A percentile compares a stretch with the other conserved stretches of the same genome.
phyloP scores from a whole-genome alignment of 2,888 invertebrate species.

The Rhimphoctona megacephalus region DNA sequence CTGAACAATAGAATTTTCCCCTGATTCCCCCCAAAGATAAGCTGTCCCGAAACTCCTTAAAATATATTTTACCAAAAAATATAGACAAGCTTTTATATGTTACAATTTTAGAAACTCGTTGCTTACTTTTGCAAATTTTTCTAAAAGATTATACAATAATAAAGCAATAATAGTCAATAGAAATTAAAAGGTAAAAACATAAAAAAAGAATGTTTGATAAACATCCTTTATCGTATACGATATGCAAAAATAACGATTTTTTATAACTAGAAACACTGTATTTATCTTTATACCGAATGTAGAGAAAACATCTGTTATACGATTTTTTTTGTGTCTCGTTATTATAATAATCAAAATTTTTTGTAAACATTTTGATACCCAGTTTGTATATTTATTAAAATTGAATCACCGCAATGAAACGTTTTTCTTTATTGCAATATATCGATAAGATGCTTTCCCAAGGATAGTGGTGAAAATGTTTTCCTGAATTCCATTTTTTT shows the following conservation, averaged over 20 bases:
- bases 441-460: background rate
- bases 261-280: constrained; percentile 39
- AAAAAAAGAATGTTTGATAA: background rate
- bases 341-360: constrained; percentile 31
- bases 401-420: background rate
- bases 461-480: background rate
- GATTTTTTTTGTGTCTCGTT: constrained; percentile 55
- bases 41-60: too few relatives aligned
- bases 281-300: constrained; percentile 59
- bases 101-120: background rate
- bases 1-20: too few relatives aligned
- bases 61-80: background rate
- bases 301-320: constrained; percentile 42
- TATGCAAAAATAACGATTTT: constrained; percentile 23
- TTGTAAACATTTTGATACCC: constrained; percentile 49
- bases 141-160: background rate
- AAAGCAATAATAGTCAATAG: constrained; percentile 40
- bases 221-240: constrained; percentile 7
- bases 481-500: background rate
- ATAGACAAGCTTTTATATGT: background rate
- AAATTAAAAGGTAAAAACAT: constrained; percentile 3
- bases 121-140: constrained; percentile 14
- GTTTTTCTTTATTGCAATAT: background rate
- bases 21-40: too few relatives aligned
- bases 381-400: constrained; percentile 62